Conservation (phyloP, 2,797 vertebrate genomes). For the Galaxias olidus region DNA sequence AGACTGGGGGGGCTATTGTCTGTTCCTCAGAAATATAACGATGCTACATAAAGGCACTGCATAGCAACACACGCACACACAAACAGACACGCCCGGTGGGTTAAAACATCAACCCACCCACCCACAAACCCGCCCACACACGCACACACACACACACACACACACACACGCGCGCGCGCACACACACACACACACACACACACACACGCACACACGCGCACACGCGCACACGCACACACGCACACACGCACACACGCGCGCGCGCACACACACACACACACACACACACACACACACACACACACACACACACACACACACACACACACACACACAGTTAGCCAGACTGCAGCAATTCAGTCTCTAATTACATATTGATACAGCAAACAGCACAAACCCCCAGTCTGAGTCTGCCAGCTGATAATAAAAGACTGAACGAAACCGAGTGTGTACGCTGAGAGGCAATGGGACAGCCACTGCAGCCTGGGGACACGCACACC, state of each 20-base stretch:
- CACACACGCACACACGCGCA: no score
- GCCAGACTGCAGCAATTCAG: conserved; percentile 25
- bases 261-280: background rate
- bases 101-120: background rate
- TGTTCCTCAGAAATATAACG: conserved; percentile 4
- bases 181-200: conserved; percentile 5
- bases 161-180: background rate
- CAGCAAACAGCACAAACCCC: conserved; percentile 52
- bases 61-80: background rate
- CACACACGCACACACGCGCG: background rate
- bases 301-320: conserved; percentile 7
- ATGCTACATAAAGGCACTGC: conserved; percentile 19
- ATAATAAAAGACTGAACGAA: conserved; percentile 2
- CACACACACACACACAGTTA: conserved; percentile 8
- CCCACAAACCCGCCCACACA: background rate
- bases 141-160: background rate
- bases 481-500: background rate
- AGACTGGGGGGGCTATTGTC: background rate
- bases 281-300: conserved; percentile 12
- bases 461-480: background rate
- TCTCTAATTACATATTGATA: conserved; percentile 57
- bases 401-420: conserved; percentile 29
- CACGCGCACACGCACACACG: background rate
- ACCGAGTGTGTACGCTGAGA: background rate
- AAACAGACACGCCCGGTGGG: background rate